Evolutionary conservation across 2,797 vertebrate genomes (phyloP), one percentile per base, ranked within the genome.

Genomic region (Hypotaenidia okinawae): DNA sequence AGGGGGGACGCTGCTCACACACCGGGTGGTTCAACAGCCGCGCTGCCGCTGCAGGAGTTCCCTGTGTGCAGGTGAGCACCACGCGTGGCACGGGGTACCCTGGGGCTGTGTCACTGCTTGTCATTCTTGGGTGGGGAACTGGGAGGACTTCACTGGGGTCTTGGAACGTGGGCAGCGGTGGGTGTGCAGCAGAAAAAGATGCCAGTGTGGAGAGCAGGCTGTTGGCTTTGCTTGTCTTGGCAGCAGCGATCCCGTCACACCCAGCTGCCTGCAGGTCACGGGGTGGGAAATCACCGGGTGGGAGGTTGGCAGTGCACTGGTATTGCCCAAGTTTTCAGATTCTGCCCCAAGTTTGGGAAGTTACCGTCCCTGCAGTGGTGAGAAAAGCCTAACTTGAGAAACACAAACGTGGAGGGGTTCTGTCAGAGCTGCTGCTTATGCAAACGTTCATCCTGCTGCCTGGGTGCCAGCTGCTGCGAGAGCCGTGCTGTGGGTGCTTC

Each of bases 41-140:
- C 22, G 57, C 75, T 32, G 16, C 2, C 2, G 0, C 58, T 8
- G 4, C 12, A 0, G 51, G 49, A 69, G 35, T 3, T 59, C 10
- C 41, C 19, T 35, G 8, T 43, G 13, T 9, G 73, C n/a, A 8
- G 51, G 19, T 7, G 5, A 19, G 45, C 33, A 21, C 70, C 70
- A 1, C 7, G 6, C 49, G 23, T 11, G 37, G 41, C 47, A 55
- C 4, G 9, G 94, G 95, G 95, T 95, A 94, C 91, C 85, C 16
- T 1, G 1, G 3, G 58, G 49, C 49, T 4, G 3, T 3, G 0
- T 7, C 6, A 0, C 27, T 51, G 5, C 12, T 12, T 2, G 0
- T 16, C 33, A 35, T 8, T 9, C 35, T 25, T 14, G 25, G 4
- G 35, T 4, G 19, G 77, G 80, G 9, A 77, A 9, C 24, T 0